Conservation (phyloP, 2,888 invertebrate species). For the Brenthis daphne region DNA sequence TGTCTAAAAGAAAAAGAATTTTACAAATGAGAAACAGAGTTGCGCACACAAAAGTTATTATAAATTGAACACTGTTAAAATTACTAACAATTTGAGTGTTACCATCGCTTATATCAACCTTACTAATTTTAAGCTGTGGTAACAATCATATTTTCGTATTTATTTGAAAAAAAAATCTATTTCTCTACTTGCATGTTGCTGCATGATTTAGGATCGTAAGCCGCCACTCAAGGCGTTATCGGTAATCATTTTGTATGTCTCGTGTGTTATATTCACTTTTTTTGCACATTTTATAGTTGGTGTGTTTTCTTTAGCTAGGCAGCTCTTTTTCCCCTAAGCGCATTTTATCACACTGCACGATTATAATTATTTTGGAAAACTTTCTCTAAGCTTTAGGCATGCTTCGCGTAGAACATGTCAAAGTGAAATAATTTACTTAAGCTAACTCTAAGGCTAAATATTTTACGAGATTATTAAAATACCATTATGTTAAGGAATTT, state of each 20-base stretch:
- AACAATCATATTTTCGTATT: constrained; percentile 57
- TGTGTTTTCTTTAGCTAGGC: constrained; percentile 80
- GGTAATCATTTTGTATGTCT: constrained; percentile 74
- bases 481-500: constrained; percentile 27
- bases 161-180: constrained; percentile 60
- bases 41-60: constrained; percentile 63
- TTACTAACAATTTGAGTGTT: constrained; percentile 58
- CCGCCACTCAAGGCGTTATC: constrained; percentile 76
- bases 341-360: constrained; percentile 81
- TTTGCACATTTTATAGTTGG: constrained; percentile 79
- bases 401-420: constrained; percentile 78
- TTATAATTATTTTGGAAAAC: constrained; percentile 77
- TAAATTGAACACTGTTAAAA: constrained; percentile 55
- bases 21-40: constrained; percentile 70
- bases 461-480: constrained; percentile 39
- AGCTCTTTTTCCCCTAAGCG: constrained; percentile 77
- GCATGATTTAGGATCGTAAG: constrained; percentile 80
- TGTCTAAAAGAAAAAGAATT: constrained; percentile 75
- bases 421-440: constrained; percentile 43
- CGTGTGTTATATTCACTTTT: constrained; percentile 75
- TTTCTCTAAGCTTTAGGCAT: constrained; percentile 80
- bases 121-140: constrained; percentile 53
- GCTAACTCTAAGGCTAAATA: constrained; percentile 43
- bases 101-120: constrained; percentile 53
- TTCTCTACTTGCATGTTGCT: constrained; percentile 80